Conservation (phyloP, 2,113 vertebrate species). For the Gymnocephalus cernua region DNA sequence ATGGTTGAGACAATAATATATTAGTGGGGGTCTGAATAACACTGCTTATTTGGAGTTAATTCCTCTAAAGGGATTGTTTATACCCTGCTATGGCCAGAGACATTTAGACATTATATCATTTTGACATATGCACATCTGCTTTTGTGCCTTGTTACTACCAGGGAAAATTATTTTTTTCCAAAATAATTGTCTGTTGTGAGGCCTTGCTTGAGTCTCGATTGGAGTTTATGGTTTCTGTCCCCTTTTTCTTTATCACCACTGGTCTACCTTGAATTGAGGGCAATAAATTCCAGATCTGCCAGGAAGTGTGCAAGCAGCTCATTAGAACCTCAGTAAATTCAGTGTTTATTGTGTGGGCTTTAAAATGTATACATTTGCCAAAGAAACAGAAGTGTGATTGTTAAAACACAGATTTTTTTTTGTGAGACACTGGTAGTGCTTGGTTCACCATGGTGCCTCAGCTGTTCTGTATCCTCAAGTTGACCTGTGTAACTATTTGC, state of each 20-base stretch:
- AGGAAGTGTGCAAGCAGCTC: neutral
- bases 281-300: neutral
- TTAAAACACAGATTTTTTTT: neutral
- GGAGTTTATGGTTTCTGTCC: neutral
- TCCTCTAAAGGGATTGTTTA: neutral
- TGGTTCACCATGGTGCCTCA: neutral
- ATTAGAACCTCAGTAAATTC: too few species aligned
- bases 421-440: neutral
- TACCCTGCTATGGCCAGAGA: neutral
- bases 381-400: neutral
- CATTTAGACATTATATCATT: too few species aligned
- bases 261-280: neutral
- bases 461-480: constrained; percentile 26
- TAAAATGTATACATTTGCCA: neutral
- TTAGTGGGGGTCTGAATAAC: neutral
- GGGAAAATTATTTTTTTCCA: neutral
- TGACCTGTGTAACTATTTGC: constrained; percentile 53
- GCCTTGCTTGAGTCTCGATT: neutral
- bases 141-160: neutral
- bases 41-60: neutral
- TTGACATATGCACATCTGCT: neutral
- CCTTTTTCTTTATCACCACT: neutral
- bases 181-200: neutral
- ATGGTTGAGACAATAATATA: neutral
- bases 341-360: neutral